Base-by-base conservation (phyloP, 2,888 invertebrate genomes). In the Mylabris sibirica region DNA sequence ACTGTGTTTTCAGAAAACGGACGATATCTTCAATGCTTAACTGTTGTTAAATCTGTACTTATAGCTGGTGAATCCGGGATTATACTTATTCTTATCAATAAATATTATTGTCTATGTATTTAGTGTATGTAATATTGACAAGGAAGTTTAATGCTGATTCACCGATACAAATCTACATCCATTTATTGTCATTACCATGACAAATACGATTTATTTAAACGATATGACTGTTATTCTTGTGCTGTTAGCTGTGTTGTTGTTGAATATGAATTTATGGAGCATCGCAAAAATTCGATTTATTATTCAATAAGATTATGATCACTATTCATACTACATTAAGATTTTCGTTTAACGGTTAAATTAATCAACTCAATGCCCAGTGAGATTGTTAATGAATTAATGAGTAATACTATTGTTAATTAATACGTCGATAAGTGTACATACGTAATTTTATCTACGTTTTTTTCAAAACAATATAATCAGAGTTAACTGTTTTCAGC, bases 101-200 rank as follows among this genome's bases (percentile, higher is more conserved):
- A 49, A 49, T 20, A 49, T 49, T 14, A 41, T 49, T 6, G 30
- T 6, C 30, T n/a, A n/a, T n/a, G 41, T n/a, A 41, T 3, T 2
- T 17, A 22, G 9, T 53, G 9, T 11, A 53, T 8, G 17, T 49
- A 53, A 41, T 35, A 20, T 61, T 35, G 61, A 35, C 61, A 61
- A 61, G 61, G 61, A 61, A 34, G 26, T 34, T 60, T 17, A 49
- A 61, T 38, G 61, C 30, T 61, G 61, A 61, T 61, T 61, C 24
- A 41, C 14, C 41, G 61, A 61, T 61, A 61, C 61, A 34, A 41
- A 61, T 61, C 61, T 61, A 41, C 61, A 35, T 61, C 61, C 38
- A 61, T 61, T 61, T 38, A 61, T 61, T 61, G 61, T 61, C 35
- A 61, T 61, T 61, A 61, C 38, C 38, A 11, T 61, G 61, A 61